A percentile compares a stretch with the other conserved stretches of the same genome.
Conservation (phyloP, 1,140 invertebrate species). For the Drosophila santomea region DNA sequence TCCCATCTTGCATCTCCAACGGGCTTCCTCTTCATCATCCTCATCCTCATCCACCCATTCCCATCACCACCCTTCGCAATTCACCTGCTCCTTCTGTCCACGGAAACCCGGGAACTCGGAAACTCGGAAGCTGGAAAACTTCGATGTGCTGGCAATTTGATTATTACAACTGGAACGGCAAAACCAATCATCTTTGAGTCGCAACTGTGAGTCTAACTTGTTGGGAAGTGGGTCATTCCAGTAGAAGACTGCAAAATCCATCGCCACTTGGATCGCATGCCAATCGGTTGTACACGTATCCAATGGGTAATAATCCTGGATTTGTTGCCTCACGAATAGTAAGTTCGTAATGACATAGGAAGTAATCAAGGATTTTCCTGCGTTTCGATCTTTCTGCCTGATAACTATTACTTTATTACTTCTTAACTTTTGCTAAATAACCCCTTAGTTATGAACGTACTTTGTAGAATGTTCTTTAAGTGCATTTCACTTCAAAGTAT, state of each 20-base stretch:
- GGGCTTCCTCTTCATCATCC: neutral
- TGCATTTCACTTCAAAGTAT: neutral
- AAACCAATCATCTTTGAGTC: conserved; percentile 57
- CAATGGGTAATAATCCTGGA: conserved; percentile 22
- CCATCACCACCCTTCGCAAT: neutral
- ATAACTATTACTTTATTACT: neutral
- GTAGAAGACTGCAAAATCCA: conserved; percentile 12
- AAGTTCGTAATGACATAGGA: neutral
- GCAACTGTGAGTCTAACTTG: conserved; percentile 27
- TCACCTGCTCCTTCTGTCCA: conserved; percentile 2
- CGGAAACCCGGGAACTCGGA: conserved; percentile 1
- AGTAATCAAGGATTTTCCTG: conserved; percentile 21
- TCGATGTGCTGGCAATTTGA: conserved; percentile 57
- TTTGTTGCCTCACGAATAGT: neutral
- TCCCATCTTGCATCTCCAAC: neutral
- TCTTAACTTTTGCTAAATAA: neutral
- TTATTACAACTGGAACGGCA: conserved; percentile 63
- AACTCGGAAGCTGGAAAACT: conserved; percentile 1
- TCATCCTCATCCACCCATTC: conserved; percentile 1
- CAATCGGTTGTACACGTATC: conserved; percentile 13
- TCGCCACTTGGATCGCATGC: neutral
- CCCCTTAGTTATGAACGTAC: neutral
- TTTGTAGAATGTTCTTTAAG: no score
- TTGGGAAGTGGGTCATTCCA: conserved; percentile 32
- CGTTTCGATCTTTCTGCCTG: neutral